Percentiles rank a stretch among this genome's conserved stretches.
Evolutionary conservation across 2,888 invertebrate species (phyloP).

Genomic region (Hanleya hanleyi): DNA sequence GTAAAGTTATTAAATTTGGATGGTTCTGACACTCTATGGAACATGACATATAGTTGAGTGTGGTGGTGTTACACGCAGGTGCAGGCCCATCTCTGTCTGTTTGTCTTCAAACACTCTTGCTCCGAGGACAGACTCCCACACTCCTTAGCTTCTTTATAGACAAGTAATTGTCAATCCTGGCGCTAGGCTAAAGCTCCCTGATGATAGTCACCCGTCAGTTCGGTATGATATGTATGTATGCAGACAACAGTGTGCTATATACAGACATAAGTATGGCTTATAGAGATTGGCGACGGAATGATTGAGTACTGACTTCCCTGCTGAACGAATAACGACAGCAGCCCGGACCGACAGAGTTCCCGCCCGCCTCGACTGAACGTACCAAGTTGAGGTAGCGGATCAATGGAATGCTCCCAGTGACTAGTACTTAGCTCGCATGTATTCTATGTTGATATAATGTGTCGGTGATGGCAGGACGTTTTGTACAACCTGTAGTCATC

Average conservation of each 20-base stretch:
- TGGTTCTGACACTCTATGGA: too few species aligned
- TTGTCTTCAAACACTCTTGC: too few species aligned
- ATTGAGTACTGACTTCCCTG: slow-evolving; percentile 1
- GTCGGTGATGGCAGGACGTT: neutral
- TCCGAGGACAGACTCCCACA: too few species aligned
- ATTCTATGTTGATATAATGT: neutral
- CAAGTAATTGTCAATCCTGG: too few species aligned
- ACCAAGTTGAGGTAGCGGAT: slow-evolving; percentile 2
- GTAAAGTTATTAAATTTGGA: too few species aligned
- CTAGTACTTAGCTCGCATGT: neutral
- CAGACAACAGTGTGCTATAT: neutral
- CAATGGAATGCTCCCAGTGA: neutral
- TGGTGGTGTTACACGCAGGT: too few species aligned
- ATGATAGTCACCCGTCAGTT: neutral
- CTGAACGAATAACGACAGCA: neutral
- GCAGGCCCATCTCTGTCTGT: too few species aligned
- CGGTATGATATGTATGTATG: neutral
- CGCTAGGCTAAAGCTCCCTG: neutral
- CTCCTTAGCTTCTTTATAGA: too few species aligned
- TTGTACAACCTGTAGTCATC: slow-evolving; percentile 1
- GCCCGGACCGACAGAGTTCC: neutral
- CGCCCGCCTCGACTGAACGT: neutral
- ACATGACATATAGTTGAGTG: too few species aligned
- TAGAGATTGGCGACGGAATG: neutral
- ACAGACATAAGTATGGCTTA: slow-evolving; percentile 5